Evolutionary conservation across 2,797 vertebrate genomes (phyloP), one percentile per base, ranked within the genome.

Genomic region (Acipenser oxyrinchus): DNA sequence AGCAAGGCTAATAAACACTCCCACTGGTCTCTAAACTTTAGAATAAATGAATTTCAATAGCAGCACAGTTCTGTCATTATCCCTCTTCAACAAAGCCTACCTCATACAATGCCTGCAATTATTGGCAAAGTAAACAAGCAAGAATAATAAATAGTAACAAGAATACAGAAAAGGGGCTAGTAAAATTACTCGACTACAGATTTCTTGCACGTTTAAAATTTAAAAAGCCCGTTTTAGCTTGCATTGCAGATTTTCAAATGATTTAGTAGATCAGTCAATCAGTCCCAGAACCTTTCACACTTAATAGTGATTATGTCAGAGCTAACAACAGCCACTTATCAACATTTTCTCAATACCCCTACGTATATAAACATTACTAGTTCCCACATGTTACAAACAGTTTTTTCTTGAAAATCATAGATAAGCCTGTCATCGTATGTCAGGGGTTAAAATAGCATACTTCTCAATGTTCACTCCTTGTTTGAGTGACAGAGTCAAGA

Each of bases 401-500:
- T 37, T 4, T 37, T n/a, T 37, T 37, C 37, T 37, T 37, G 37
- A 37, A 37, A 37, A 37, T 37, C 37, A 37, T 4, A 37, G 37
- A 37, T 37, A 37, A 37, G 37, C 4, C 37, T 37, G 37, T 37
- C 37, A 37, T 37, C 37, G 37, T 37, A 37, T 37, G 37, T 37
- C 37, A 37, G 37, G 37, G 37, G 37, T 37, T 37, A 37, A 37
- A 37, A 37, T 37, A 37, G 37, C 5, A 37, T 37, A 37, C 37
- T 37, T 12, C 57, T 48, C n/a, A 13, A 53, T 59, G 65, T 66
- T 18, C 12, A 12, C 57, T 58, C 18, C 23, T 49, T 49, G 53
- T 50, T 37, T 9, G 23, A 18, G 59, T 58, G n/a, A 49, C 8
- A 57, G 86, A 89, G 48, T 86, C 87, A 87, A 88, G 80, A 87